phyloP scores from a whole-genome alignment of 2,113 vertebrate genomes.

The Zeus faber region DNA sequence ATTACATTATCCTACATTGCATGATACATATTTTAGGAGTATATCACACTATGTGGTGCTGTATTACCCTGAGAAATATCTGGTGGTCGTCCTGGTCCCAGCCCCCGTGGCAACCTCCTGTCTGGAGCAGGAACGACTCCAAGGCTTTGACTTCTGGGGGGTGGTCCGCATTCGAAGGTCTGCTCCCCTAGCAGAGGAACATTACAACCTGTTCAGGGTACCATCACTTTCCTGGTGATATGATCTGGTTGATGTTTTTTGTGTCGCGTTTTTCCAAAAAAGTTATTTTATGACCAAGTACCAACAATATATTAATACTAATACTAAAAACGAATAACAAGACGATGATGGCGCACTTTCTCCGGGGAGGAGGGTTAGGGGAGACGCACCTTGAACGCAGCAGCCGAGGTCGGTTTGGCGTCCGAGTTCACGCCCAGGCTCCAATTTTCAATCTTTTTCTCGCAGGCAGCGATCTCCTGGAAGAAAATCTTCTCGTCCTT shows the following conservation, averaged over 20 bases:
- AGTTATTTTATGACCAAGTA: too few relatives aligned
- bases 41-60: neutral
- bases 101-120: conserved; percentile 81
- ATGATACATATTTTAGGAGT: neutral
- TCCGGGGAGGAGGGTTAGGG: neutral
- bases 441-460: conserved; percentile 87
- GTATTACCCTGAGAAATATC: conserved; percentile 74
- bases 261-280: too few relatives aligned
- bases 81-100: conserved; percentile 92
- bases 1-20: neutral
- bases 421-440: conserved; percentile 56
- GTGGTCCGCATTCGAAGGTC: conserved; percentile 54
- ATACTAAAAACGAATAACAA: neutral
- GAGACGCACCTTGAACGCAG: conserved; percentile 51
- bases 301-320: neutral
- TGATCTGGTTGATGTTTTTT: too few relatives aligned
- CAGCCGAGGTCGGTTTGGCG: conserved; percentile 45
- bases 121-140: conserved; percentile 84
- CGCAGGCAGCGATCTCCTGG: conserved; percentile 80
- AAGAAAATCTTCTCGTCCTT: conserved; percentile 81
- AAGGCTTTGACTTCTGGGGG: conserved; percentile 81
- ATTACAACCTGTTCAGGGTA: too few relatives aligned
- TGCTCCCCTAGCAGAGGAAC: conserved; percentile 38
- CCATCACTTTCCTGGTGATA: too few relatives aligned
- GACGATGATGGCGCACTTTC: neutral